A percentile compares a stretch with the other conserved stretches of the same genome.
Evolutionary conservation across 1,140 invertebrate genomes (phyloP).

Genomic region (Antheraea mylitta): DNA sequence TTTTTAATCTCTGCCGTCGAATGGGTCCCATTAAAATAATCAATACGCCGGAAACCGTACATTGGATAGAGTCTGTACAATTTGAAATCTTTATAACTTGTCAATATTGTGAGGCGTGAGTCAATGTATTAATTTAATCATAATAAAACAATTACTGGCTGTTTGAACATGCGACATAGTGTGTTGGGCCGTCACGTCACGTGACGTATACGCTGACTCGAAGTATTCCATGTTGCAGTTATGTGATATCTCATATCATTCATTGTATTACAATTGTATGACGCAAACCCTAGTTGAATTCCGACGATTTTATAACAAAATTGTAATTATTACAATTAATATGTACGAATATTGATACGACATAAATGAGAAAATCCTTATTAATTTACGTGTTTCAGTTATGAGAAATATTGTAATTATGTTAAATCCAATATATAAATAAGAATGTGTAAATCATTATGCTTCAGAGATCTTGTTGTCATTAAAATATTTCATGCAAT

Average conservation of each 20-base stretch:
- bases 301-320: not conserved
- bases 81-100: not conserved
- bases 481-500: too few relatives aligned
- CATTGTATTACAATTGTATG: not conserved
- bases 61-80: not conserved
- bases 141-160: conserved; percentile 33
- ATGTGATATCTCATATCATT: not conserved
- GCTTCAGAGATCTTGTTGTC: too few relatives aligned
- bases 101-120: conserved; percentile 1
- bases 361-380: too few relatives aligned
- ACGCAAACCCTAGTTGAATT: not conserved
- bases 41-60: not conserved
- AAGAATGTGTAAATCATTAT: too few relatives aligned
- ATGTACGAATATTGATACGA: too few relatives aligned
- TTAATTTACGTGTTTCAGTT: too few relatives aligned
- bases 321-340: too few relatives aligned
- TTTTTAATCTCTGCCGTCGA: not conserved
- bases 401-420: too few relatives aligned
- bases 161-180: conserved; percentile 29
- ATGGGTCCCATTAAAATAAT: not conserved
- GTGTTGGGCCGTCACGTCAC: conserved; percentile 9
- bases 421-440: too few relatives aligned
- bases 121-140: conserved; percentile 19
- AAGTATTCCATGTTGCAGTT: not conserved
- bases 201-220: conserved; percentile 16